phyloP scores from a whole-genome alignment of 1,140 invertebrate species.

The Subanguina moxae region DNA sequence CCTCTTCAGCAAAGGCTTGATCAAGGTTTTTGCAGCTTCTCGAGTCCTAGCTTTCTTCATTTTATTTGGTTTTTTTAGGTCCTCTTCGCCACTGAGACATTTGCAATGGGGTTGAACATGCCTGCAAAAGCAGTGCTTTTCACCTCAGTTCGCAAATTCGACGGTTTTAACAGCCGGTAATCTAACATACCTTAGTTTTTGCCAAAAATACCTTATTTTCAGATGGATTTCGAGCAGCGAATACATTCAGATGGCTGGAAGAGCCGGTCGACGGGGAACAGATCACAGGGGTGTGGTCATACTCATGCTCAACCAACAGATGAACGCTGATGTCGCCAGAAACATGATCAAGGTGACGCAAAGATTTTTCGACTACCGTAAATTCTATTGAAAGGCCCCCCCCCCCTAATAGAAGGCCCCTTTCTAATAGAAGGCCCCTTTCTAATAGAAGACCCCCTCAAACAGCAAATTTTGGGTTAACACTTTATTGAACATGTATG shows the following conservation, averaged over 20 bases:
- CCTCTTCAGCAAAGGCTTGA: conserved; percentile 89
- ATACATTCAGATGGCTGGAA: conserved; percentile 98
- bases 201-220: conserved; percentile 9
- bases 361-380: not conserved
- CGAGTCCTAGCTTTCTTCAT: conserved; percentile 15
- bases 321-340: conserved; percentile 77
- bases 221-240: conserved; percentile 75
- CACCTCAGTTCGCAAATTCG: conserved; percentile 88
- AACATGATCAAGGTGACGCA: conserved; percentile 73
- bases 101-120: conserved; percentile 99
- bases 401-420: too few species aligned
- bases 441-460: too few species aligned
- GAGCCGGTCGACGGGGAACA: conserved; percentile 88
- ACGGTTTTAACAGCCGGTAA: conserved; percentile 90
- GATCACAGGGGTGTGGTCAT: conserved; percentile 98
- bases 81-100: conserved; percentile 97
- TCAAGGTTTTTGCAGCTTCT: conserved; percentile 67
- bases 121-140: conserved; percentile 97
- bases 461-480: too few species aligned
- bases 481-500: too few species aligned
- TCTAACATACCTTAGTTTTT: not conserved
- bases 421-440: too few species aligned
- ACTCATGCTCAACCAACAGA: conserved; percentile 95
- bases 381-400: too few species aligned
- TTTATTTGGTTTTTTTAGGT: conserved; percentile 63